A percentile compares a stretch with the other conserved stretches of the same genome.
phyloP scores from a whole-genome alignment of 92 coral and sea anemone genomes.

The Zoanthus solanderi region DNA sequence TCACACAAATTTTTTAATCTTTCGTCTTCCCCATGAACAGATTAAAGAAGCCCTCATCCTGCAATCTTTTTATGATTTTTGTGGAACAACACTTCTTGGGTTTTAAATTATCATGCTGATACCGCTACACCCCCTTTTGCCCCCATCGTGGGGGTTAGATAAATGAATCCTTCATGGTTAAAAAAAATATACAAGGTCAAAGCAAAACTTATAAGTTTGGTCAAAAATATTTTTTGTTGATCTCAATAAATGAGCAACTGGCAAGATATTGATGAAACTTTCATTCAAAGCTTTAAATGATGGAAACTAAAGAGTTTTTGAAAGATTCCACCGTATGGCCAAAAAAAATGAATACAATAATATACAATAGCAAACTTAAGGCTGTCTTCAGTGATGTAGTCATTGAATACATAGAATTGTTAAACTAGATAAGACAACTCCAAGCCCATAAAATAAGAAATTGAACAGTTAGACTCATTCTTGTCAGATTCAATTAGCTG shows the following conservation, averaged over 20 bases:
- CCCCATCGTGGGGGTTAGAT: not conserved
- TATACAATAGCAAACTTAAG: not conserved
- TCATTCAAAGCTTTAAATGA: not conserved
- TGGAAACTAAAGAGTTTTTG: not conserved
- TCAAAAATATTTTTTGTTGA: conserved; percentile 3
- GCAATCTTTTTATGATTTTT: not conserved
- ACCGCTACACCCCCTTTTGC: not conserved
- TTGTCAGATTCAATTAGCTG: not conserved
- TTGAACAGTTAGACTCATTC: not conserved
- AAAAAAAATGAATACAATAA: not conserved
- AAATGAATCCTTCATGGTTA: not conserved
- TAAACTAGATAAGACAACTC: not conserved
- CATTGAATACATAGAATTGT: not conserved
- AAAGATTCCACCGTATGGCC: not conserved
- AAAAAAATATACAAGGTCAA: not conserved
- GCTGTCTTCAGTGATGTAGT: not conserved
- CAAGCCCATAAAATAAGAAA: not conserved
- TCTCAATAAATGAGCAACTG: not conserved
- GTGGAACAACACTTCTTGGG: not conserved
- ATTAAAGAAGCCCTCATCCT: too few species aligned
- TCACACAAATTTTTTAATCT: not conserved
- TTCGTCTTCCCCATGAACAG: not conserved
- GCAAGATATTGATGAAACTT: not conserved
- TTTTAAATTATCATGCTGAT: not conserved
- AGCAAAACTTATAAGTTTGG: not conserved